Conservation (phyloP, 2,113 vertebrate genomes). For the Aldabrachelys gigantea region DNA sequence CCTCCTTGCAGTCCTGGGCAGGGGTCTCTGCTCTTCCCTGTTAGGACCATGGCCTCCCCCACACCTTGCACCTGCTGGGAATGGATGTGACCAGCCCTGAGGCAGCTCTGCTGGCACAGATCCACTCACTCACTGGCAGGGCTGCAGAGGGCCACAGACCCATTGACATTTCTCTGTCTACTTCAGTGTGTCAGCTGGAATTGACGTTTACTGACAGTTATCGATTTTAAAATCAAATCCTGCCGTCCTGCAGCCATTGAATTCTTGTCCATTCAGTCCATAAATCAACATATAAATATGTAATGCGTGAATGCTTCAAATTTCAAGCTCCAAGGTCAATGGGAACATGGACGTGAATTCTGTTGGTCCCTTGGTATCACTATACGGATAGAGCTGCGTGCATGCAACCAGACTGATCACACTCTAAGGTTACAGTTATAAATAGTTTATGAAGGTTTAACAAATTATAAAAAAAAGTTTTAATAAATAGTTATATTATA, state of each 20-base stretch:
- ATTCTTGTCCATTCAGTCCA: background rate
- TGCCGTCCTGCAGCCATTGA: background rate
- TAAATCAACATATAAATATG: background rate
- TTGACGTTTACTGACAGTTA: background rate
- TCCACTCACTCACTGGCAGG: background rate
- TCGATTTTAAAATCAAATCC: background rate
- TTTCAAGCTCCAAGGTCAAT: background rate
- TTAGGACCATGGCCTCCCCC: background rate
- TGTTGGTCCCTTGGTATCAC: background rate
- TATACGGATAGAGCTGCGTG: no score
- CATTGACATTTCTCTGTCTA: background rate
- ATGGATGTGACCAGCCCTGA: background rate
- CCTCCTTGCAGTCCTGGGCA: background rate
- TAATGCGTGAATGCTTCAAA: background rate
- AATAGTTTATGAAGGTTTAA: background rate
- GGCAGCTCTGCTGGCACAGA: background rate
- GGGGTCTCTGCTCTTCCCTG: background rate
- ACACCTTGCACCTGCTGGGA: background rate
- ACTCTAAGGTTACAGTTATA: background rate
- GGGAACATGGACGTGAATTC: background rate
- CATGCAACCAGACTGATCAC: background rate
- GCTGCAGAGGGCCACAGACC: background rate
- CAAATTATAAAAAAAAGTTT: background rate
- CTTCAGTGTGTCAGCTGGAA: background rate
- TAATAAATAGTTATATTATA: background rate